Evolutionary conservation across 2,888 invertebrate genomes (phyloP).

Genomic region (Poecilobothrus nobilitatus): DNA sequence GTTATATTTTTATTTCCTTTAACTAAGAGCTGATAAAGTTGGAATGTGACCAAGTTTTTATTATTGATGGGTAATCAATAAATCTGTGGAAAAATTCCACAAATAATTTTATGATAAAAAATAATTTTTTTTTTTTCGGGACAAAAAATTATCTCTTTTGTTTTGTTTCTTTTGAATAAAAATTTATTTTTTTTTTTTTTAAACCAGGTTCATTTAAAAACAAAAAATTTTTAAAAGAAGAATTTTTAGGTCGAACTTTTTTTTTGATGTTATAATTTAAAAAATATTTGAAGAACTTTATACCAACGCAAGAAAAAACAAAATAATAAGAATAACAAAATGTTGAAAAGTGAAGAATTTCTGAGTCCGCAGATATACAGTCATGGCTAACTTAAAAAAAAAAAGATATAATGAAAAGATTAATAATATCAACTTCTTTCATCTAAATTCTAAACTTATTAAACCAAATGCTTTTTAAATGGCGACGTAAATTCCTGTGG

Average conservation of each 20-base stretch:
- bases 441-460: too few species aligned
- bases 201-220: background rate
- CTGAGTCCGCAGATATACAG: too few species aligned
- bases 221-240: background rate
- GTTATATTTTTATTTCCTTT: background rate
- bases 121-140: background rate
- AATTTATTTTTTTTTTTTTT: background rate
- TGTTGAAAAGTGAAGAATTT: too few species aligned
- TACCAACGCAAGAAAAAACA: too few species aligned
- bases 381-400: too few species aligned
- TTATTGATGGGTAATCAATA: background rate
- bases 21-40: background rate
- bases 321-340: too few species aligned
- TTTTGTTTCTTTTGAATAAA: too few species aligned
- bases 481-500: too few species aligned
- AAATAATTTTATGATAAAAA: background rate
- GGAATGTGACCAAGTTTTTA: conserved; percentile 4
- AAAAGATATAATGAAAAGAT: too few species aligned
- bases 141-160: background rate
- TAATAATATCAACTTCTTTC: too few species aligned
- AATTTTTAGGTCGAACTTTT: background rate
- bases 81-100: background rate
- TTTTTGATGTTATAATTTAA: conserved; percentile 1
- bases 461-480: too few species aligned
- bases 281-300: background rate